phyloP scores from a whole-genome alignment of 2,113 vertebrate species.

The Lontra canadensis region DNA sequence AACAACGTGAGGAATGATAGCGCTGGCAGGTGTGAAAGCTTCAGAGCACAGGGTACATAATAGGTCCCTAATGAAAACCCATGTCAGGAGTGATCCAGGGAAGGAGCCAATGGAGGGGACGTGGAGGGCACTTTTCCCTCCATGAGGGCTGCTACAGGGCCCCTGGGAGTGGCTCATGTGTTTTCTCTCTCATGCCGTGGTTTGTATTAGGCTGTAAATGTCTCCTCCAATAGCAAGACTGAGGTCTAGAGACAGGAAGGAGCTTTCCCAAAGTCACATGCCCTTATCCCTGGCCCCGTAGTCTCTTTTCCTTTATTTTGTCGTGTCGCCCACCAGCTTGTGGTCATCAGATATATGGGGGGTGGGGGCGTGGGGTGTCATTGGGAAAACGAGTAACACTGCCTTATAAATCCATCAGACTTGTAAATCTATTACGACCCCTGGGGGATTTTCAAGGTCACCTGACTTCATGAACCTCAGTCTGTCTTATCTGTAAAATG shows the following conservation, averaged over 20 bases:
- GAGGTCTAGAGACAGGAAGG: not conserved
- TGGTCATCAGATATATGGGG: fast-evolving
- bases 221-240: no score
- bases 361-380: fast-evolving
- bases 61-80: not conserved
- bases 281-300: fast-evolving
- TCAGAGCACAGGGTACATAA: fast-evolving
- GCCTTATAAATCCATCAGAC: not conserved
- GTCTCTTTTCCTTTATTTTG: not conserved
- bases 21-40: no score
- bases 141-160: not conserved
- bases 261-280: not conserved
- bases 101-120: no score
- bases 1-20: not conserved
- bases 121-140: no score
- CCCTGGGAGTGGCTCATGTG: not conserved
- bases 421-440: no score
- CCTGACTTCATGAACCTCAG: not conserved
- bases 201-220: not conserved
- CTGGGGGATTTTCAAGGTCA: not conserved
- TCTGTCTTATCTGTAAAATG: not conserved
- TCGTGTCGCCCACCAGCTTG: not conserved
- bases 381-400: fast-evolving
- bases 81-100: no score
- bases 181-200: not conserved